Conservation (phyloP, 2,888 invertebrate species). For the Ectobius pallidus region DNA sequence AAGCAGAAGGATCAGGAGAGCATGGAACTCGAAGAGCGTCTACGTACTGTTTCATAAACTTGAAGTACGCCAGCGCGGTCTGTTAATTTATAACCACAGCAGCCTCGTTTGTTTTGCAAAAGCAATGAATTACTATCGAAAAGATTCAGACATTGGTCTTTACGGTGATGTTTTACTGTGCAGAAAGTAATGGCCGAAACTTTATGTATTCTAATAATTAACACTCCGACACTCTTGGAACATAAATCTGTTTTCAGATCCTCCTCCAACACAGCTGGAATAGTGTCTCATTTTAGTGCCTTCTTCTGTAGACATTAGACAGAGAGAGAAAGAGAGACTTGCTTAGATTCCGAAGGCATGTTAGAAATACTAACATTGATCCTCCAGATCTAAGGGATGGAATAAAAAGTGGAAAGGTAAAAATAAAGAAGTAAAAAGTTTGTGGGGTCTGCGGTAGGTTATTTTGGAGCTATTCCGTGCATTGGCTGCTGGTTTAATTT, state of each 20-base stretch:
- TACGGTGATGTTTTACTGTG: neutral
- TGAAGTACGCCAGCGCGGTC: too few relatives aligned
- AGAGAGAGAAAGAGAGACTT: neutral
- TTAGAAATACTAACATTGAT: neutral
- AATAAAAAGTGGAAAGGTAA: neutral
- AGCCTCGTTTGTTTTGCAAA: too few relatives aligned
- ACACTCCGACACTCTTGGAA: neutral
- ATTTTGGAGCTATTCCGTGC: neutral
- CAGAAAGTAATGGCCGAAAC: neutral
- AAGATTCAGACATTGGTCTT: too few relatives aligned
- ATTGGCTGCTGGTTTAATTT: neutral
- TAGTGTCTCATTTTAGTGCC: neutral
- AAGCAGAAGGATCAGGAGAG: too few relatives aligned
- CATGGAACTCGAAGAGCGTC: too few relatives aligned
- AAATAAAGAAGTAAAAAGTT: neutral
- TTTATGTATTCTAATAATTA: neutral
- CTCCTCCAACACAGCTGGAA: too few relatives aligned
- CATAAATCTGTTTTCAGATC: neutral
- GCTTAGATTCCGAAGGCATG: neutral
- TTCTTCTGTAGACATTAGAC: neutral
- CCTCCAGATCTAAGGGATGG: neutral
- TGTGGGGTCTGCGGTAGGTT: constrained; percentile 11
- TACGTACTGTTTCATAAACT: too few relatives aligned
- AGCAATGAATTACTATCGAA: too few relatives aligned
- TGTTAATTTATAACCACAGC: too few relatives aligned